Percentiles rank a stretch among this genome's conserved stretches.
These are phyloP conservation scores for Myocastor coypus DNA, from an alignment of 2,113 vertebrate species.

Conservation along the genomic window DNA sequence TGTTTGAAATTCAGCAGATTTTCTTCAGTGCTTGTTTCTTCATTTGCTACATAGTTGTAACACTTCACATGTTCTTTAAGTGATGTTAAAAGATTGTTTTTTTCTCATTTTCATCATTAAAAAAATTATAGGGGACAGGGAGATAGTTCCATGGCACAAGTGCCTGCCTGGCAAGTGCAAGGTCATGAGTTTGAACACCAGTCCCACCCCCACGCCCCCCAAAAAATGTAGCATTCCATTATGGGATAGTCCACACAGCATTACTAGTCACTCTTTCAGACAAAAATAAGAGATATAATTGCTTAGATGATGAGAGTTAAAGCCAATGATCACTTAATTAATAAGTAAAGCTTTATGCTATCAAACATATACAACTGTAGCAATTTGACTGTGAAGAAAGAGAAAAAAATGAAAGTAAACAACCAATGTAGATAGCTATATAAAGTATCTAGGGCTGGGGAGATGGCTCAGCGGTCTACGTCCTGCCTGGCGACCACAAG, in stretches of 20 bases:
- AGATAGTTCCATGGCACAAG: too few species aligned
- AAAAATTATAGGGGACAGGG: not conserved
- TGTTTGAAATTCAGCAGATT: not conserved
- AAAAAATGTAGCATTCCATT: too few species aligned
- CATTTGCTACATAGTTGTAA: not conserved
- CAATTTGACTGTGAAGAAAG: not conserved
- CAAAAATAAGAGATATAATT: not conserved
- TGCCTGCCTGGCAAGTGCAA: too few species aligned
- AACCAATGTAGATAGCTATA: not conserved
- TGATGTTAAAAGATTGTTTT: not conserved
- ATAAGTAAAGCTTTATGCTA: not conserved
- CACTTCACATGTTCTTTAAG: not conserved
- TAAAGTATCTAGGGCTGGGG: not conserved
- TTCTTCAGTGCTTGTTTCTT: not conserved
- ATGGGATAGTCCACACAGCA: not conserved
- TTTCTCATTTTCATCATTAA: not conserved
- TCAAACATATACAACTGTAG: not conserved
- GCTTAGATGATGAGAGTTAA: not conserved
- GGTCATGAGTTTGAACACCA: too few species aligned
- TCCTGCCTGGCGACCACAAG: too few species aligned
- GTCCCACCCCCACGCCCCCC: too few species aligned
- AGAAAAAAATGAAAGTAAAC: too few species aligned
- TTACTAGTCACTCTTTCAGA: not conserved
- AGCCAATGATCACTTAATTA: not conserved
- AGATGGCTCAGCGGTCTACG: too few species aligned